phyloP scores from a whole-genome alignment of 1,140 invertebrate genomes.

The Drosophila seguyi region DNA sequence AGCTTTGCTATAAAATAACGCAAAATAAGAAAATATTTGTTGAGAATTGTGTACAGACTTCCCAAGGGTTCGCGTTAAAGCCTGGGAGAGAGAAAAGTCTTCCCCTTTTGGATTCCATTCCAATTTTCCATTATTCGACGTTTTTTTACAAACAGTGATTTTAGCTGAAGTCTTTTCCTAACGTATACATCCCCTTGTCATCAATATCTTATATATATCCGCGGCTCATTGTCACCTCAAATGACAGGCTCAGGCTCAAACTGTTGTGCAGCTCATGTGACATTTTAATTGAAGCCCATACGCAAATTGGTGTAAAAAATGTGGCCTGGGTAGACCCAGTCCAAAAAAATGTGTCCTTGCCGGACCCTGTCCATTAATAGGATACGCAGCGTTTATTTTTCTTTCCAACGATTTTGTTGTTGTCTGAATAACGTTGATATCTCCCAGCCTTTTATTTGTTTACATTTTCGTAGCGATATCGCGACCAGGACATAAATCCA shows the following conservation, averaged over 20 bases:
- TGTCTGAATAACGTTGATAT: slow-evolving; percentile 38
- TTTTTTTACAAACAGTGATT: slow-evolving; percentile 19
- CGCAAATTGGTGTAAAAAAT: slow-evolving; percentile 49
- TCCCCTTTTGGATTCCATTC: slow-evolving; percentile 8
- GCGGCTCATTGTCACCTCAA: slow-evolving; percentile 7
- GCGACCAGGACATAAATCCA: slow-evolving; percentile 61
- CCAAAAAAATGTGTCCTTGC: neutral
- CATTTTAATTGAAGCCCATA: slow-evolving; percentile 64
- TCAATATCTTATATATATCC: slow-evolving; percentile 21
- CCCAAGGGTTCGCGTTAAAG: neutral
- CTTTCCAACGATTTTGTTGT: neutral
- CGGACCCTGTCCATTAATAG: slow-evolving; percentile 35
- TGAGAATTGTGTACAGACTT: slow-evolving; percentile 52
- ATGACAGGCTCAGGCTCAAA: slow-evolving; percentile 42
- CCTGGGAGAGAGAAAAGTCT: neutral
- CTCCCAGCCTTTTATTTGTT: slow-evolving; percentile 4
- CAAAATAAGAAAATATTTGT: slow-evolving; percentile 39
- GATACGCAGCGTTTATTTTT: slow-evolving; percentile 40
- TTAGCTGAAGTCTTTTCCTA: neutral
- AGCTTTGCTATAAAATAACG: slow-evolving; percentile 49
- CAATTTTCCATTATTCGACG: slow-evolving; percentile 34
- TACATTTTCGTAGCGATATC: slow-evolving; percentile 33
- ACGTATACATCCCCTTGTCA: neutral
- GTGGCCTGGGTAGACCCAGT: slow-evolving; percentile 9
- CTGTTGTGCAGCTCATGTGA: slow-evolving; percentile 45